Evolutionary conservation across 2,888 invertebrate species (phyloP), one percentile per base, ranked within the genome.

Genomic region (Podotricha telesiphe): DNA sequence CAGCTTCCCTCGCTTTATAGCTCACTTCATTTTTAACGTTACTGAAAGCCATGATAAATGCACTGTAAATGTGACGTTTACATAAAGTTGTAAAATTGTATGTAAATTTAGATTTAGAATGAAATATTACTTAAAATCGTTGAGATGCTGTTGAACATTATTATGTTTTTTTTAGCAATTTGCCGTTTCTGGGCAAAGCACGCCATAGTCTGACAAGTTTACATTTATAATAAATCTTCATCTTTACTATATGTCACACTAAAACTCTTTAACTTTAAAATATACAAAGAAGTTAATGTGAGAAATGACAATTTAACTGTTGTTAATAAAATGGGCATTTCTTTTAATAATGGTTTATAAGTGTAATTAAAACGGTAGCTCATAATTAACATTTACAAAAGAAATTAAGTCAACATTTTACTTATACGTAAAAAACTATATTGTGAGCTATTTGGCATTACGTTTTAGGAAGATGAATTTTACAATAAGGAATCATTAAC

Each of bases 21-120:
- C 85, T 82, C 82, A 82, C 80, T 81, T 82, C 85, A 86, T 87
- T 86, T 87, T 88, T 58, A 20, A 34, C 20, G 85, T 87, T 82
- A 73, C 70, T 70, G 69, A 70, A 72, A 67, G 71, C 47, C 51
- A 47, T 68, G 68, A 71, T 74, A 73, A 72, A 72, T 71, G 63
- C 58, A 58, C 66, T 64, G 63, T 68, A 68, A 62, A 34, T 67
- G 61, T 53, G 58, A 69, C 64, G 55, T 69, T 69, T 67, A 64
- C 65, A 59, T 48, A 47, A 37, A 61, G 28, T 59, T 47, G 48
- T 61, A 61, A 63, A 63, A 51, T 51, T 63, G 13, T 37, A 37
- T 58, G 40, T 40, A 17, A 40, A 28, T 20, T 42, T 59, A 20
- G 20, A 19, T 40, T 66, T 58, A 58, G 40, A 10, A 40, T 13